Conservation (phyloP, 2,113 vertebrate species). For the Laticauda laticaudata region DNA sequence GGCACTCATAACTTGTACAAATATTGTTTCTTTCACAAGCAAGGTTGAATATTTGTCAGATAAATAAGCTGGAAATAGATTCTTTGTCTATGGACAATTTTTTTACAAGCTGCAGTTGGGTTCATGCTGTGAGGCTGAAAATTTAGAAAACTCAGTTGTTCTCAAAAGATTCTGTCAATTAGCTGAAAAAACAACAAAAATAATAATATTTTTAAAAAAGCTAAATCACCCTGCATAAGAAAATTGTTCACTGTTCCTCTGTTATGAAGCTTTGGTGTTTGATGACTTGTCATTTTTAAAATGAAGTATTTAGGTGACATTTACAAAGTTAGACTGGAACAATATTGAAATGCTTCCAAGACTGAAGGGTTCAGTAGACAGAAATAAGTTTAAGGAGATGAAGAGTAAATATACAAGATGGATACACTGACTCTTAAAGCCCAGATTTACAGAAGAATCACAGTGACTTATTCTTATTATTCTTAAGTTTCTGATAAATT, state of each 20-base stretch:
- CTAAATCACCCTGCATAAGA: conserved; percentile 23
- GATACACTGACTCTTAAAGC: not conserved
- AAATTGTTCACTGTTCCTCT: conserved; percentile 30
- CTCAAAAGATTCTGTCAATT: not conserved
- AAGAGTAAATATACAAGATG: not conserved
- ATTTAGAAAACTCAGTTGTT: conserved; percentile 10
- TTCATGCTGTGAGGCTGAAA: not conserved
- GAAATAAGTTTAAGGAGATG: conserved; percentile 25
- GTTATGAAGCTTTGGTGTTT: conserved; percentile 35
- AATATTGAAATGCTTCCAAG: conserved; percentile 31
- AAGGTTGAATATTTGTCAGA: not conserved
- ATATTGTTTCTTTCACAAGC: not conserved
- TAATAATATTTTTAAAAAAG: not conserved
- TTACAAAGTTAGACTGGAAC: conserved; percentile 22
- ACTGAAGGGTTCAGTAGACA: not conserved
- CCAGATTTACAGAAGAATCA: not conserved
- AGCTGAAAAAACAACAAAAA: not conserved
- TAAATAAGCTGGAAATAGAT: conserved; percentile 25
- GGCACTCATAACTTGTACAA: not conserved
- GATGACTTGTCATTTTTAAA: not conserved
- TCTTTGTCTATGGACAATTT: conserved; percentile 22
- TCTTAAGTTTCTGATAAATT: not conserved
- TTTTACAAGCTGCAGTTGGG: not conserved
- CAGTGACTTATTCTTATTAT: not conserved
- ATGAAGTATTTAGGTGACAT: conserved; percentile 13